Conservation (phyloP, 2,888 invertebrate genomes). For the Sarcophaga carnaria region DNA sequence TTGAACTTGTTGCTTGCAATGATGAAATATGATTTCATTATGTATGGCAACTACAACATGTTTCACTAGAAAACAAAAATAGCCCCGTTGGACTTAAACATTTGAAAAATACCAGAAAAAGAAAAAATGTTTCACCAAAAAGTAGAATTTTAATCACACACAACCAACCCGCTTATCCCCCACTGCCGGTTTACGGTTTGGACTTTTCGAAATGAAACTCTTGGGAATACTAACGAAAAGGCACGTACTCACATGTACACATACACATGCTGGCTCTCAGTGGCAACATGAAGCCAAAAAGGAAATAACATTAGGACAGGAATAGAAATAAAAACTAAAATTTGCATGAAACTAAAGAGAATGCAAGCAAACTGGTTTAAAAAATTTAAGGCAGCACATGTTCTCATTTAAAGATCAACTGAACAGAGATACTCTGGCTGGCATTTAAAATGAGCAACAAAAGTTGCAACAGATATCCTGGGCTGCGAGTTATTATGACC, state of each 20-base stretch:
- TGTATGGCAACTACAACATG: no score
- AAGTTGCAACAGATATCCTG: not conserved
- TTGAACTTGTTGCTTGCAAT: no score
- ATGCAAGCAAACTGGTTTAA: not conserved
- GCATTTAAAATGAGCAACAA: conserved; percentile 25
- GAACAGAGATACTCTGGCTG: not conserved
- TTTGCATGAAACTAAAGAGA: conserved; percentile 35
- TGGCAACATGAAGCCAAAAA: conserved; percentile 17
- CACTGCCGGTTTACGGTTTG: no score
- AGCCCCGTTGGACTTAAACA: no score
- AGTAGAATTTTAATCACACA: no score
- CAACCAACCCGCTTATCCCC: no score
- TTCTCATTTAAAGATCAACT: not conserved
- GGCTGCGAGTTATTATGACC: not conserved
- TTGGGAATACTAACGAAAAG: no score
- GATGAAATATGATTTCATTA: no score
- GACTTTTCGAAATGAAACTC: no score
- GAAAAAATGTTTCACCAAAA: no score
- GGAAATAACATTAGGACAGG: conserved; percentile 38
- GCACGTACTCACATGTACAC: not conserved
- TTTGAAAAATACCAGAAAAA: no score
- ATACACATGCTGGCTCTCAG: not conserved
- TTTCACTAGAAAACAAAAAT: no score
- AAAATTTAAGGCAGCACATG: conserved; percentile 1
- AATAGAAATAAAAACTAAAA: conserved; percentile 10